Percentiles rank a stretch among this genome's conserved stretches.
phyloP scores from a whole-genome alignment of 2,113 vertebrate species.

The Acinonyx jubatus region DNA sequence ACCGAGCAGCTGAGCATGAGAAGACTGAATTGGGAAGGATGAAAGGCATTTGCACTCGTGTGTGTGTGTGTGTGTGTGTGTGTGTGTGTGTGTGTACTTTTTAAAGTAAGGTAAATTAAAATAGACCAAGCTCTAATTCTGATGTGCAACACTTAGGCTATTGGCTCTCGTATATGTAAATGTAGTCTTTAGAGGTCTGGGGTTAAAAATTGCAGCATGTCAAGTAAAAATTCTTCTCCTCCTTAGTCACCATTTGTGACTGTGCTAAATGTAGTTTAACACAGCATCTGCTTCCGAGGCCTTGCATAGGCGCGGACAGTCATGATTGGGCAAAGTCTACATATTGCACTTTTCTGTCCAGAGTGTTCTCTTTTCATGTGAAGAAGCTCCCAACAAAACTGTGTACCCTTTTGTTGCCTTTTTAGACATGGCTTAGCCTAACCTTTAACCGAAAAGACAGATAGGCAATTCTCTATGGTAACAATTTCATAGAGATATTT shows the following conservation, averaged over 20 bases:
- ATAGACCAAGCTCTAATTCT: not conserved
- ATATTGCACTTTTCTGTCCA: not conserved
- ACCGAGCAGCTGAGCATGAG: not conserved
- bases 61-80: no score
- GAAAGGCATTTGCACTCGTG: not conserved
- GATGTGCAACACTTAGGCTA: not conserved
- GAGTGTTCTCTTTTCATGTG: not conserved
- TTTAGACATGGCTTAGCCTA: not conserved
- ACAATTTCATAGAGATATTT: constrained; percentile 5
- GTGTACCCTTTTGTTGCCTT: not conserved
- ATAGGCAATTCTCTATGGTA: not conserved
- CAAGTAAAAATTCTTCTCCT: constrained; percentile 45
- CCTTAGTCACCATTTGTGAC: constrained; percentile 46
- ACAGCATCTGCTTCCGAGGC: not conserved
- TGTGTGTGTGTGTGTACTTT: not conserved
- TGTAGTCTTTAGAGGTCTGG: not conserved
- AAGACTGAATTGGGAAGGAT: not conserved
- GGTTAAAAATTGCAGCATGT: constrained; percentile 61
- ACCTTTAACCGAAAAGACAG: not conserved
- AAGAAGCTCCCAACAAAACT: not conserved
- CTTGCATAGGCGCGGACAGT: not conserved
- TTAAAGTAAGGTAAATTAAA: constrained; percentile 51
- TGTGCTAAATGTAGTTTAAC: constrained; percentile 55
- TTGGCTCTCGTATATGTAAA: constrained; percentile 27
- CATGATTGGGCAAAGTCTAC: not conserved